Conservation (phyloP, 1,140 invertebrate species). For the Zaprionus capensis region DNA sequence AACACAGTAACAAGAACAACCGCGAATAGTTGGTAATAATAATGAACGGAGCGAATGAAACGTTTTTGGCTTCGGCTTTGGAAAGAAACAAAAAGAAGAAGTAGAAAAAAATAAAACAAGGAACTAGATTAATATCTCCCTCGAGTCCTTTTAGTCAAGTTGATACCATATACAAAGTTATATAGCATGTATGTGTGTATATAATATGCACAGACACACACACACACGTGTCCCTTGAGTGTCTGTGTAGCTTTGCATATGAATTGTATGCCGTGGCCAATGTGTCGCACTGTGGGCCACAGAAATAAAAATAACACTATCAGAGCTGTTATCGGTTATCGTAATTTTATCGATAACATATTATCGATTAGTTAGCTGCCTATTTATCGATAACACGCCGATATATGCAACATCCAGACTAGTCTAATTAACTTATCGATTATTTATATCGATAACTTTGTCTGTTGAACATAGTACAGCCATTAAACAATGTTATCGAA, state of each 20-base stretch:
- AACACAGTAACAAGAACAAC: conserved; percentile 39
- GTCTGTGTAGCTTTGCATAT: conserved; percentile 65
- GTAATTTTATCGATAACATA: neutral
- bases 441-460: neutral
- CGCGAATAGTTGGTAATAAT: conserved; percentile 80
- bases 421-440: neutral
- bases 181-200: conserved; percentile 42
- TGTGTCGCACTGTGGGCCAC: conserved; percentile 40
- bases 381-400: too few species aligned
- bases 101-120: conserved; percentile 32
- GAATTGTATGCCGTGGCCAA: conserved; percentile 59
- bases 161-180: conserved; percentile 52
- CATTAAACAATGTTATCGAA: neutral
- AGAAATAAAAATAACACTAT: conserved; percentile 3
- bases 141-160: conserved; percentile 81
- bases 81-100: conserved; percentile 30
- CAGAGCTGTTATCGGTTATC: neutral
- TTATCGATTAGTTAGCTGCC: too few species aligned
- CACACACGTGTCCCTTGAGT: conserved; percentile 40
- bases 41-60: conserved; percentile 73
- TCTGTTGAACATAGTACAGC: neutral
- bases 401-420: too few species aligned
- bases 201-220: conserved; percentile 17
- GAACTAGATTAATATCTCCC: conserved; percentile 80
- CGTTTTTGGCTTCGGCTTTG: conserved; percentile 58